Evolutionary conservation across 2,113 vertebrate species (phyloP).

Genomic region (Taurulus bubalis): DNA sequence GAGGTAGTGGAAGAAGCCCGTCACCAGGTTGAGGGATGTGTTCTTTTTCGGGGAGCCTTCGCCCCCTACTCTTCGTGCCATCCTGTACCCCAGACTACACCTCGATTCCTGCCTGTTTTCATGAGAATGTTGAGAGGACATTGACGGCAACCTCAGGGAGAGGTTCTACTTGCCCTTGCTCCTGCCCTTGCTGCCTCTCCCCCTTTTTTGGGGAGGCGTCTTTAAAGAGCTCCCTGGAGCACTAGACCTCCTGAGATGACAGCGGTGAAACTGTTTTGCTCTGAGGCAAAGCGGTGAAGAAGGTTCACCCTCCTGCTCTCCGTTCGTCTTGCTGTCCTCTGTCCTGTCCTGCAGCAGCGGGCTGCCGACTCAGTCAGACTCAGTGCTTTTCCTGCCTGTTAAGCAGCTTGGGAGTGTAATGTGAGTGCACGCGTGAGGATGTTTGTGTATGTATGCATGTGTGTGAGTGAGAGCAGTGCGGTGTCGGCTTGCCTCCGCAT

Average conservation of each 20-base stretch:
- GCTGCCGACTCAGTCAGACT: constrained; percentile 63
- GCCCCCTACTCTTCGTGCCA: constrained; percentile 77
- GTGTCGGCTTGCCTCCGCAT: constrained; percentile 75
- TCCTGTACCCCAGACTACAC: constrained; percentile 70
- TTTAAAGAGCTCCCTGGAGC: constrained; percentile 54
- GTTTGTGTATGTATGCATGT: constrained; percentile 49
- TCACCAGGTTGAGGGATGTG: constrained; percentile 82
- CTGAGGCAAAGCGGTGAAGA: constrained; percentile 38
- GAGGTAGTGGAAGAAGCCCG: constrained; percentile 81
- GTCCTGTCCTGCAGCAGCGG: constrained; percentile 65
- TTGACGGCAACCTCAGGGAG: constrained; percentile 56
- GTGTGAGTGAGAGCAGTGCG: constrained; percentile 61
- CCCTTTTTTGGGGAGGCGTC: constrained; percentile 39
- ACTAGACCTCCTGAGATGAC: constrained; percentile 58
- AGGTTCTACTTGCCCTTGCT: constrained; percentile 72
- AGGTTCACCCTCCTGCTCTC: constrained; percentile 31
- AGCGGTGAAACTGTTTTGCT: constrained; percentile 71
- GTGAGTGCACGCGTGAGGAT: constrained; percentile 55
- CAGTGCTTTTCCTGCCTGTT: constrained; percentile 73
- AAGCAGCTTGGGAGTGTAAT: constrained; percentile 76
- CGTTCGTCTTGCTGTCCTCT: constrained; percentile 58
- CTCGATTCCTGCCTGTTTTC: constrained; percentile 68
- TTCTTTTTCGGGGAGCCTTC: constrained; percentile 80
- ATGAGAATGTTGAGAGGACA: constrained; percentile 68
- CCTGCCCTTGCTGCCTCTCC: constrained; percentile 74